A percentile compares a stretch with the other conserved stretches of the same genome.
phyloP scores from a whole-genome alignment of 2,113 vertebrate species.

The Corythoichthys haematopterus region DNA sequence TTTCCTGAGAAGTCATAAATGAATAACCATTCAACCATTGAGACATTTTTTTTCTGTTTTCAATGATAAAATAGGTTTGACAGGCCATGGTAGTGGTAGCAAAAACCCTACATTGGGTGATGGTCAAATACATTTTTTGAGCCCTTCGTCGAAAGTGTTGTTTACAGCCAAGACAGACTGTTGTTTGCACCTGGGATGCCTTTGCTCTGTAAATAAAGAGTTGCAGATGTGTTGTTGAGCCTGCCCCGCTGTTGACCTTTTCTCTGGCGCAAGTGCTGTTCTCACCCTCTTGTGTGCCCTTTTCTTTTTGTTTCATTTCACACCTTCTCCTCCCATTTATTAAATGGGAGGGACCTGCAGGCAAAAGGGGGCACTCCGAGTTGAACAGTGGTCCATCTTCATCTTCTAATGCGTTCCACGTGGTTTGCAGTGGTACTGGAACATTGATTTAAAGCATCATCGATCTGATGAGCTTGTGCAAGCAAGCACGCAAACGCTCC shows the following conservation, averaged over 20 bases:
- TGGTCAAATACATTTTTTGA: neutral
- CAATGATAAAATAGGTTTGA: too few species aligned
- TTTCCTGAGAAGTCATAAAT: too few species aligned
- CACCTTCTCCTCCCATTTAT: conserved; percentile 36
- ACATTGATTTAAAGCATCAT: conserved; percentile 69
- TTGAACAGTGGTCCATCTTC: conserved; percentile 54
- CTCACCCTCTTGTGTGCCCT: conserved; percentile 30
- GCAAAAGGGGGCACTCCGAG: conserved; percentile 40
- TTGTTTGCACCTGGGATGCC: neutral
- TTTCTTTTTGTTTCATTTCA: conserved; percentile 52
- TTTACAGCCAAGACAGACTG: neutral
- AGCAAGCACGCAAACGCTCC: conserved; percentile 35
- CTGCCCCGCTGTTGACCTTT: conserved; percentile 23
- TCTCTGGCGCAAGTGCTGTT: conserved; percentile 24
- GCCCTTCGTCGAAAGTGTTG: neutral
- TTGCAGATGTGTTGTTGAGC: conserved; percentile 27
- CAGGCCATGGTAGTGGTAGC: too few species aligned
- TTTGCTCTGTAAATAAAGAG: conserved; percentile 2
- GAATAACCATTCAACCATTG: too few species aligned
- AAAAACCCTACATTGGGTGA: neutral
- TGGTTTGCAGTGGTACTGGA: conserved; percentile 53
- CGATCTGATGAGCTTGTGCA: conserved; percentile 53
- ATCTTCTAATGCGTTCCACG: conserved; percentile 67
- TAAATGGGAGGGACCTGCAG: conserved; percentile 44
- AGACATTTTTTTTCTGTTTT: too few species aligned